Evolutionary conservation across 2,888 invertebrate species (phyloP).

Genomic region (Acanthoscelides obtectus): DNA sequence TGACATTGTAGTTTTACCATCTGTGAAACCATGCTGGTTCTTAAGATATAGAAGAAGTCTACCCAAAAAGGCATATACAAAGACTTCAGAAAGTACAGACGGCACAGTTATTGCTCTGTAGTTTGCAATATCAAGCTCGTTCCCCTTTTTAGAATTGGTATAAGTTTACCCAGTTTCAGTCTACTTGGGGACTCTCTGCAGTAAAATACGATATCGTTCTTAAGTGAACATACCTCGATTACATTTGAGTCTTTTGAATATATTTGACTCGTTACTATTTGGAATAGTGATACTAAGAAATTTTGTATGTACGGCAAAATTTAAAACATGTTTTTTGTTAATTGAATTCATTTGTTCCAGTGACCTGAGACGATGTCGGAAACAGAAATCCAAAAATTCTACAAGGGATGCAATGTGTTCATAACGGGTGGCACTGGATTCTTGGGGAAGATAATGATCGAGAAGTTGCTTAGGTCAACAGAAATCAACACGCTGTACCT

Average conservation of each 20-base stretch:
- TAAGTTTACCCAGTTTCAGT: no score
- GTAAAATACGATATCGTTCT: background rate
- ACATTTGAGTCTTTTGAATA: no score
- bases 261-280: no score
- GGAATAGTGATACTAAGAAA: no score
- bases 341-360: background rate
- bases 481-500: constrained; percentile 49
- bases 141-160: no score
- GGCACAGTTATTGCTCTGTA: background rate
- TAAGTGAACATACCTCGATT: no score
- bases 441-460: constrained; percentile 54
- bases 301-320: no score
- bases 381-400: constrained; percentile 42
- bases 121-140: no score
- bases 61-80: background rate
- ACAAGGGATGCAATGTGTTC: constrained; percentile 42
- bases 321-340: no score
- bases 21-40: no score
- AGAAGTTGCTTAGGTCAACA: constrained; percentile 55
- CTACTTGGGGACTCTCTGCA: no score
- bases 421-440: constrained; percentile 55
- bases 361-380: constrained; percentile 13
- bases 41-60: no score
- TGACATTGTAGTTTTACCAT: background rate
- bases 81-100: background rate